These are phyloP conservation scores for Eolophus roseicapilla DNA, from an alignment of 2,113 vertebrate species.

Conservation along the genomic window DNA sequence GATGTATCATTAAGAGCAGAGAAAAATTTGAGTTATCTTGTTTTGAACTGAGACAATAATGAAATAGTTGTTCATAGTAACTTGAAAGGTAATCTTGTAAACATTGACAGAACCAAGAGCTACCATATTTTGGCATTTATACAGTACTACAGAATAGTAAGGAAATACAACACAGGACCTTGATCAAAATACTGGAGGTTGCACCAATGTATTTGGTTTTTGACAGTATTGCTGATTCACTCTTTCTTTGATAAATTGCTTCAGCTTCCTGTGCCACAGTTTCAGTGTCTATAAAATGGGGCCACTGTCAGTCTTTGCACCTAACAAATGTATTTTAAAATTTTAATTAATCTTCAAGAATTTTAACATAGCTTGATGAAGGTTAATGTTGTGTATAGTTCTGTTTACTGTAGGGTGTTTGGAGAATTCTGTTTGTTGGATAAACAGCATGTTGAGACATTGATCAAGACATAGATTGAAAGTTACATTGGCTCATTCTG, in stretches of 20 bases:
- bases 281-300: not conserved
- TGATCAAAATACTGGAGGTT: not conserved
- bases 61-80: not conserved
- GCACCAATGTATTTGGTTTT: not conserved
- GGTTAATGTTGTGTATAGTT: not conserved
- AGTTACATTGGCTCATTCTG: not conserved
- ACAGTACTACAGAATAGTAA: not conserved
- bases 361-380: not conserved
- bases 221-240: not conserved
- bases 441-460: not conserved
- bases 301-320: not conserved
- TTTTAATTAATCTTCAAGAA: not conserved
- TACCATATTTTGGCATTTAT: not conserved
- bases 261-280: not conserved
- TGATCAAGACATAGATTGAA: not conserved
- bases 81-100: not conserved
- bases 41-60: not conserved
- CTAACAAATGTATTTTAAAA: not conserved
- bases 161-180: not conserved
- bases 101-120: not conserved
- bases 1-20: not conserved
- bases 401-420: not conserved
- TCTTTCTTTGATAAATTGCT: not conserved
- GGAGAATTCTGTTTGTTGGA: not conserved
- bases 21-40: not conserved